phyloP scores from a whole-genome alignment of 2,113 vertebrate genomes.

The Hylia prasina region DNA sequence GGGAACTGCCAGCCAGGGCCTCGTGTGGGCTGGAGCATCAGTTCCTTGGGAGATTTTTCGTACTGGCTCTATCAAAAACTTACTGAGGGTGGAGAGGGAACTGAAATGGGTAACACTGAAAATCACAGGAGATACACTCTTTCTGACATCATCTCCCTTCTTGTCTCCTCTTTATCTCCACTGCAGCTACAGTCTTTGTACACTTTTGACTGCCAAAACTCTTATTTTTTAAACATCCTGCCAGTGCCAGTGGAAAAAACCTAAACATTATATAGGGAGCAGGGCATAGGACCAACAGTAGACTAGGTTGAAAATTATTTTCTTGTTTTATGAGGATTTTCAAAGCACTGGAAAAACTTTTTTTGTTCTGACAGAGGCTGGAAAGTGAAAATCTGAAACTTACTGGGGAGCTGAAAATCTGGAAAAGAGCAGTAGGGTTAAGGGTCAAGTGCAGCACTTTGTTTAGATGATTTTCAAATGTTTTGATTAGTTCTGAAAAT shows the following conservation, averaged over 20 bases:
- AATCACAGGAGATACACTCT: not conserved
- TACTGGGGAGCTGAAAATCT: not conserved
- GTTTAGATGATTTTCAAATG: slow-evolving; percentile 20
- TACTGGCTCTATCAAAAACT: not conserved
- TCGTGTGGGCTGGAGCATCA: rapidly evolving
- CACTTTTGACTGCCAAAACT: not conserved
- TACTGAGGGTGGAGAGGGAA: not conserved
- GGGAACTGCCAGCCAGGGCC: not conserved
- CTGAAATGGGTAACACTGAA: not conserved
- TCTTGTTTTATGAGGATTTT: not conserved
- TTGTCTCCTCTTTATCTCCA: not conserved
- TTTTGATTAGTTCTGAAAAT: not conserved
- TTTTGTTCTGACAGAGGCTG: not conserved
- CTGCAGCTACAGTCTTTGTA: not conserved
- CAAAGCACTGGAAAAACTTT: not conserved
- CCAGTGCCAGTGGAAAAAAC: not conserved
- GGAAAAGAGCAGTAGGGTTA: not conserved
- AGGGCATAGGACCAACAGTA: not conserved
- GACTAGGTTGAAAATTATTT: not conserved
- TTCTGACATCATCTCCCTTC: not conserved
- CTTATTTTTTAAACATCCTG: not conserved
- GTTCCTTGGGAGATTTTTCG: not conserved
- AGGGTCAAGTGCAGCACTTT: slow-evolving; percentile 15
- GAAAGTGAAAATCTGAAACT: not conserved
- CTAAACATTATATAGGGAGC: not conserved